Evolutionary conservation across 2,113 vertebrate genomes (phyloP).

Genomic region (Carassius carassius): DNA sequence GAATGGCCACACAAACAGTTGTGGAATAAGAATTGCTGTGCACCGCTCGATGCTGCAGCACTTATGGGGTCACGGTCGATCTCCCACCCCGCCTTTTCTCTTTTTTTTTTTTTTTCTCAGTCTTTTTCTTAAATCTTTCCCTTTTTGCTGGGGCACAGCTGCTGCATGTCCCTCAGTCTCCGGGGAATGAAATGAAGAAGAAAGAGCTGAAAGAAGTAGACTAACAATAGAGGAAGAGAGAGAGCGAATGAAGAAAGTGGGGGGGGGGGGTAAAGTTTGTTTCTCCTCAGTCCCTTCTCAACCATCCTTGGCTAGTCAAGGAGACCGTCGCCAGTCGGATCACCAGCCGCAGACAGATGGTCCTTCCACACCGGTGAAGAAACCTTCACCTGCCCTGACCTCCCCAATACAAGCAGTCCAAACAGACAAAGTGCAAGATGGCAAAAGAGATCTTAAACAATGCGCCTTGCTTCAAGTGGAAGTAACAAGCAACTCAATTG

Average conservation of each 20-base stretch:
- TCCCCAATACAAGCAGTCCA: neutral
- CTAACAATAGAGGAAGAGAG: constrained; percentile 5
- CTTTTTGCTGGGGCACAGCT: constrained; percentile 8
- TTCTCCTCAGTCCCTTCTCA: neutral
- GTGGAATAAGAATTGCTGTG: constrained; percentile 15
- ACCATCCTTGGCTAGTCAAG: constrained; percentile 36
- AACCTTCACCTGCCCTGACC: constrained; percentile 26
- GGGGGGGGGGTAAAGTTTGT: neutral
- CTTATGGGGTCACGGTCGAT: constrained; percentile 25
- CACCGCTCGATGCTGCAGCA: neutral
- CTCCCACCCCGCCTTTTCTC: neutral
- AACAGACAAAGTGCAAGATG: neutral
- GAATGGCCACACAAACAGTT: neutral
- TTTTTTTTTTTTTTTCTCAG: neutral
- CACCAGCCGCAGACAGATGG: constrained; percentile 36
- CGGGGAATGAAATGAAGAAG: constrained; percentile 31
- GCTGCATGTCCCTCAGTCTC: constrained; percentile 8
- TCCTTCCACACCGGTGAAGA: constrained; percentile 25
- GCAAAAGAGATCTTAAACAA: constrained; percentile 22
- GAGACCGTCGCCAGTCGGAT: neutral
- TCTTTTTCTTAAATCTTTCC: constrained; percentile 8
- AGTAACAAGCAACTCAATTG: constrained; percentile 14
- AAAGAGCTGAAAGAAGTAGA: constrained; percentile 34
- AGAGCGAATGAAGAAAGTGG: neutral
- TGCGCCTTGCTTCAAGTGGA: neutral